Evolutionary conservation across 2,113 vertebrate genomes (phyloP), one percentile per base, ranked within the genome.

Genomic region (Microcebus lehilahytsara): DNA sequence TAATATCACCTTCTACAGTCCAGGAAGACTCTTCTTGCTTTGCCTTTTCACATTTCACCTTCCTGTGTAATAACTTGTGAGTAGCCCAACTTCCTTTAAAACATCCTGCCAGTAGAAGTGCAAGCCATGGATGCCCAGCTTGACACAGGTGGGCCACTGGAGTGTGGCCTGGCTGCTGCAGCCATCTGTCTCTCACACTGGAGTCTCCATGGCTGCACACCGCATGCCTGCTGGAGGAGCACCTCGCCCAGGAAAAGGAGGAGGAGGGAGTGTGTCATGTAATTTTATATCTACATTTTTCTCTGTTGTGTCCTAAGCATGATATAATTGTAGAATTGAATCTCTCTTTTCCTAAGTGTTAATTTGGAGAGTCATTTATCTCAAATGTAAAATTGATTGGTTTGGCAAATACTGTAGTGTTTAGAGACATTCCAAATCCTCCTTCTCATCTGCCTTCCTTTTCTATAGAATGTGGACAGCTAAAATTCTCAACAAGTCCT

Each of bases 111-210:
- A 99, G 95, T 99, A 99, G 99, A 99, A 99, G 98, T 99, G 99
- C 32, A 99, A 99, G 96, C 99, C 99, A 96, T 99, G 99, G 91
- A 99, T 99, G 32, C 99, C 99, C 96, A 99, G 99, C 98, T 99
- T 99, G 98, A 99, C 99, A 98, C 99, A 99, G 97, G 99, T 99
- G 53, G 99, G 99, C 95, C 99, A 99, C 98, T 99, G 99, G 89
- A 99, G 99, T 98, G 99, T 99, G 97, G 99, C 99, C 98, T 99
- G 99, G 97, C 99, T 99, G 78, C 98, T 98, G 98, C 99, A 99
- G 91, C 99, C 99, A n/a, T 99, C 99, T 42, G 99, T 99, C 98
- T 96, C 99, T 96, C 99, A 99, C 97, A 99, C 99, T 80, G 99
- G 99, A 79, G 98, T 97, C 98, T 99, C 99, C 98, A 98, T 98